Evolutionary conservation across 2,797 vertebrate genomes (phyloP).

Genomic region (Acropternis orthonyx): DNA sequence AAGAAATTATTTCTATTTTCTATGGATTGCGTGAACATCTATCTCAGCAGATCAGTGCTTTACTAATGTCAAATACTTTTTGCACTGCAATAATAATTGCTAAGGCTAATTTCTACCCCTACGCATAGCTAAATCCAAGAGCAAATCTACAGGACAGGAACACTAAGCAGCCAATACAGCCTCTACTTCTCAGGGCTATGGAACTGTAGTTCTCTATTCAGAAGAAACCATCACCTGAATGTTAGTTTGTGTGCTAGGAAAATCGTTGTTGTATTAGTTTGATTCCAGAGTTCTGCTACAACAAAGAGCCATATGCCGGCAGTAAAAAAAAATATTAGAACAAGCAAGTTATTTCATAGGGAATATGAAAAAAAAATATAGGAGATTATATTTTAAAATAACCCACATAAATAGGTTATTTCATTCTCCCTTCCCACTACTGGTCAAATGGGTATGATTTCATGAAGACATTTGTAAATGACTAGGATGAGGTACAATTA

Average conservation of each 20-base stretch:
- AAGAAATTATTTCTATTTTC: neutral
- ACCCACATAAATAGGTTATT: neutral
- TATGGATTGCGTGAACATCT: neutral
- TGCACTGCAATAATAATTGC: neutral
- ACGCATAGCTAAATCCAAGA: neutral
- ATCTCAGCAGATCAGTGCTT: neutral
- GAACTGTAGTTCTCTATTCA: neutral
- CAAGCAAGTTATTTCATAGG: neutral
- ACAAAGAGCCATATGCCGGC: neutral
- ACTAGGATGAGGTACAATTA: neutral
- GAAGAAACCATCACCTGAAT: constrained; percentile 52
- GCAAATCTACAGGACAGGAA: neutral
- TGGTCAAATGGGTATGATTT: neutral
- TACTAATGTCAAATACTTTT: neutral
- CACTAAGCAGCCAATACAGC: neutral
- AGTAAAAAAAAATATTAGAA: neutral
- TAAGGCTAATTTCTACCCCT: constrained; percentile 5
- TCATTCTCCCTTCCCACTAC: neutral
- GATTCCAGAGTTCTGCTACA: constrained; percentile 76
- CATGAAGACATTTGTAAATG: neutral
- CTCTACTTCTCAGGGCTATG: neutral
- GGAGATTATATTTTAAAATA: neutral
- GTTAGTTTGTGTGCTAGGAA: constrained; percentile 64
- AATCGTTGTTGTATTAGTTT: constrained; percentile 23
- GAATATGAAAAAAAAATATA: rapidly evolving